Evolutionary conservation across 2,113 vertebrate species (phyloP).

Genomic region (Ivindomyrus marchei): DNA sequence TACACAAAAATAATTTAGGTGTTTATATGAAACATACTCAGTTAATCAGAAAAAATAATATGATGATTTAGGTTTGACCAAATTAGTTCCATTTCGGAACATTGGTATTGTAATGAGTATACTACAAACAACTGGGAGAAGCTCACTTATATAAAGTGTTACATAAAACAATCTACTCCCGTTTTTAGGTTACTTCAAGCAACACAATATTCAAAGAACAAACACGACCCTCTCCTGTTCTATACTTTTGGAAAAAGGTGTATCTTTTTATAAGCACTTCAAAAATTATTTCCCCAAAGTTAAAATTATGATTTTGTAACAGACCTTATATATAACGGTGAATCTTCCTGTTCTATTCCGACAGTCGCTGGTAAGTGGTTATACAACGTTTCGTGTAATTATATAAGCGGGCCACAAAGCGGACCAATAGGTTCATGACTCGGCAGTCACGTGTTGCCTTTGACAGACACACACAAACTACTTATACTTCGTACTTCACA

Average conservation of each 20-base stretch:
- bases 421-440: constrained; percentile 28
- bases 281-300: neutral
- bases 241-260: neutral
- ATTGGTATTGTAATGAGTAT: neutral
- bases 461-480: constrained; percentile 14
- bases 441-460: constrained; percentile 42
- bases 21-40: neutral
- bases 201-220: neutral
- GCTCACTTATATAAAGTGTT: constrained; percentile 51
- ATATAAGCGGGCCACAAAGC: constrained; percentile 60
- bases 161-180: constrained; percentile 42
- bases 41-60: neutral
- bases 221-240: neutral
- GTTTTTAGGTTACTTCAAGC: neutral
- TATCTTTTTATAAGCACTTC: neutral
- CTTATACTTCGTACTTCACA: neutral
- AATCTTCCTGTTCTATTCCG: neutral
- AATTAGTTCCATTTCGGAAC: neutral
- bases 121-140: neutral
- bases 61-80: neutral
- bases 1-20: neutral
- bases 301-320: neutral
- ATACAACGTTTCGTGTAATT: constrained; percentile 55
- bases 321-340: neutral
- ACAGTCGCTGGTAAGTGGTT: constrained; percentile 22